Base-by-base conservation (phyloP, 2,888 invertebrate genomes). In the Linnaemya vulpina region DNA sequence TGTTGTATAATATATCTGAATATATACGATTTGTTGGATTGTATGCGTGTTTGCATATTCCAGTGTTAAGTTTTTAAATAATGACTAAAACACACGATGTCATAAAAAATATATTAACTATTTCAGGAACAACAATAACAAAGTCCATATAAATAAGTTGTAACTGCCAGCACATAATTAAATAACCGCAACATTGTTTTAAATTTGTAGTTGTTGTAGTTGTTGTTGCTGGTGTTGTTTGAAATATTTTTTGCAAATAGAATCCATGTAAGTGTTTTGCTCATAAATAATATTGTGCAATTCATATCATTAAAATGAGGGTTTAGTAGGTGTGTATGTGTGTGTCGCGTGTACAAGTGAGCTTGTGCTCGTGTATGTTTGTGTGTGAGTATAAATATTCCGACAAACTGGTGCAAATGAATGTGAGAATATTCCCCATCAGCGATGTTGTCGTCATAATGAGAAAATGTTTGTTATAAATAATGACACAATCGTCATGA, bases 151-250 rank as follows among this genome's bases (percentile, higher is more conserved):
- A 65, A 65, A 63, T 71, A 49, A 73, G 76, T 77, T 80, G 60
- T 80, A 51, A 73, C 65, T 20, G 62, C 53, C 76, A 81, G 76
- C 84, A 84, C 80, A 71, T 84, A 80, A 84, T 84, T 80, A 76
- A 76, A 67, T 70, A 65, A 80, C 84, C 84, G 53, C 84, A 84
- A 70, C 25, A 76, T 58, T 62, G 49, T 63, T 70, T 15, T 13
- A 53, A 53, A 20, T 40, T 70, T 62, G 63, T 58, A 60, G 46
- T 49, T 35, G 9, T 73, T 68, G 51, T 38, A 20, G 11, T 70
- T 63, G 73, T 30, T 70, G 25, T 17, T 58, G 70, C n/a, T 55
- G 10, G 5, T 46, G 4, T 1, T 43, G 4, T 13, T 46, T 7
- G 20, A 7, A 58, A 30, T 5, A 10, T 55, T 71, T 13, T 38